Evolutionary conservation across 2,797 vertebrate genomes (phyloP).

Genomic region (Epinephelus coioides): DNA sequence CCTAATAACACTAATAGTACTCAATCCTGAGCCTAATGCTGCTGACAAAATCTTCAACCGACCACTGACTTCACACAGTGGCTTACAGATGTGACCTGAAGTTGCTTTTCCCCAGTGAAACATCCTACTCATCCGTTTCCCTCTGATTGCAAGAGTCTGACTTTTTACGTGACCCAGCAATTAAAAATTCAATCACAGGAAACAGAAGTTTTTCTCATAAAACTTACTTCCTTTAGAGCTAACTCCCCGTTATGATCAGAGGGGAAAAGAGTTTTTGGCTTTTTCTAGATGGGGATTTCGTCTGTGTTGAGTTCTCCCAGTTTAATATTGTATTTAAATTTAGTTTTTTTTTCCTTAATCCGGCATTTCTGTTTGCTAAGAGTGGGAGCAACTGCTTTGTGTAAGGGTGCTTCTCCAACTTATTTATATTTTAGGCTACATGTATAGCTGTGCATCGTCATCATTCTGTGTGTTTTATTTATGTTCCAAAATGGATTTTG

Average conservation of each 20-base stretch:
- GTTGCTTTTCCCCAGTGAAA: neutral
- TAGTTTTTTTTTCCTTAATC: conserved; percentile 34
- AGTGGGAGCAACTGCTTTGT: conserved; percentile 13
- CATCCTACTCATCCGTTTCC: neutral
- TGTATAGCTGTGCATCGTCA: conserved; percentile 1
- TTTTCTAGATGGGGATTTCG: neutral
- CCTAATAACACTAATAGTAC: neutral
- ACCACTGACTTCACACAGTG: neutral
- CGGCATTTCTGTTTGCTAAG: conserved; percentile 28
- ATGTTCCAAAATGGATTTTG: neutral
- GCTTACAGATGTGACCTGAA: neutral
- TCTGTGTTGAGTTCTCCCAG: neutral
- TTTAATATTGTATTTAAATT: neutral
- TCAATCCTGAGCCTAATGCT: neutral
- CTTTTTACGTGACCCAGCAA: neutral
- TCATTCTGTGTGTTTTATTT: conserved; percentile 14
- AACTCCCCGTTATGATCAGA: conserved; percentile 23
- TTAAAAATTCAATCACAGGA: conserved; percentile 26
- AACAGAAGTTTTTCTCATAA: conserved; percentile 10
- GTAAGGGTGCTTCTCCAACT: neutral
- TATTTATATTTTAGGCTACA: conserved; percentile 13
- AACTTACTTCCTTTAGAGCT: neutral
- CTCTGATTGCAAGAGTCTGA: neutral
- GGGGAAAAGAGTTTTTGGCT: neutral
- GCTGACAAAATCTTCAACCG: neutral